Base-by-base conservation (phyloP, 2,888 invertebrate genomes). In the Myathropa florea region DNA sequence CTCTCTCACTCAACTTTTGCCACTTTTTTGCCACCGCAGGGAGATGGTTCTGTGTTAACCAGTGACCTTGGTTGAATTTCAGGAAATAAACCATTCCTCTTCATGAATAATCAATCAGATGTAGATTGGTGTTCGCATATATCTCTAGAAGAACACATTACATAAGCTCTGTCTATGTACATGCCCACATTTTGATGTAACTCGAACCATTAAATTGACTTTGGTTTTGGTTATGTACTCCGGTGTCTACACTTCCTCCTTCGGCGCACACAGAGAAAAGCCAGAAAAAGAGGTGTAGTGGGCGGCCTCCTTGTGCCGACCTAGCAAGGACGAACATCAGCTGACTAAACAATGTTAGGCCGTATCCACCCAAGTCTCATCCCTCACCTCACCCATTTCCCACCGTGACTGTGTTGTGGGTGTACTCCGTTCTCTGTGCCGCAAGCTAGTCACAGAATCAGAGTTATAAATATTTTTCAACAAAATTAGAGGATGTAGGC, bases 301-400 rank as follows among this genome's bases (percentile, higher is more conserved):
- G 57, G 57, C 2, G 21, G 39, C 24, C 61, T 63, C 63, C 33
- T 30, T 81, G 26, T 39, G 73, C 61, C 86, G 86, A 73, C 78
- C 79, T 36, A 36, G 61, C 86, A 86, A 86, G 86, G 86, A 86
- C 86, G 70, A 86, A 86, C 71, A 83, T 86, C 86, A 86, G 86
- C 86, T 86, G 86, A 86, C 65, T 70, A 79, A 79, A 81, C 81
- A 81, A 63, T 81, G 63, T 73, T 63, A 67, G 73, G 72, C 61
- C 12, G 14, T 30, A 12, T 21, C 28, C 28, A 21, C 61, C 33
- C 30, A 30, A 63, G 60, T 63, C 10, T 28, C 30, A 60, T 1
- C 65, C 30, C 60, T 67, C 46, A 14, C 9, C 59, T 4, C 24
- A 57, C 21, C 53, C 24, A 23, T 24, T 14, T 24, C 3, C 12